Base-by-base conservation (phyloP, 2,888 invertebrate genomes). In the Epirrhoe tristata region DNA sequence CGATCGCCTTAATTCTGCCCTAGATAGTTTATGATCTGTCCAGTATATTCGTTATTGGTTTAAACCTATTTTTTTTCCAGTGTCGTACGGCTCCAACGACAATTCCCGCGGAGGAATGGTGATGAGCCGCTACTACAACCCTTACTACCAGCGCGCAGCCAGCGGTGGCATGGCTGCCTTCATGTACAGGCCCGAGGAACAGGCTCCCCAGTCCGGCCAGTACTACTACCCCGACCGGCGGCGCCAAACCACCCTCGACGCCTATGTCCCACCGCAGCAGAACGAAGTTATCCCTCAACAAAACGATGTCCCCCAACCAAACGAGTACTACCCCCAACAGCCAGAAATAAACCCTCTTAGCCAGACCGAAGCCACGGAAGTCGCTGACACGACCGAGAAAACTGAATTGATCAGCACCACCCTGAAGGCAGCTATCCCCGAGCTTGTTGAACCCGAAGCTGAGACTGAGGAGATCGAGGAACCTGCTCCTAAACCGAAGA, bases 61-160 rank as follows among this genome's bases (percentile, higher is more conserved):
- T n/a, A n/a, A n/a, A 39, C 8, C 8, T 8, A 39, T 75, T 56
- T 61, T 24, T 74, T 71, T 67, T 43, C 10, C 84, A 93, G 93
- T 91, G 17, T 89, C 93, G 0, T 90, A 87, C 63, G 93, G 93
- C 12, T 85, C 88, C 0, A 81, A 76, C 50, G 91, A 91, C 77
- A 88, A 81, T 63, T 80, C 77, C 52, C 88, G 87, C n/a, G 90
- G 92, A 0, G 92, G 90, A 0, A 84, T 93, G 84, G 91, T 88
- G 3, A 63, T 92, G 73, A 93, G 89, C 67, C 87, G 93, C 10
- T 93, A 91, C 80, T 93, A 91, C 82, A 92, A 88, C 75, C 93
- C 93, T 0, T 91, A 91, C 79, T 89, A 89, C 67, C 87, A 83
- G 8, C 83, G 85, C 7, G 74, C 83, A 0, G 82, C 78, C 14